A percentile compares a stretch with the other conserved stretches of the same genome.
These are phyloP conservation scores for Porites evermanni DNA, from an alignment of 92 coral and sea anemone species.

Conservation along the genomic window DNA sequence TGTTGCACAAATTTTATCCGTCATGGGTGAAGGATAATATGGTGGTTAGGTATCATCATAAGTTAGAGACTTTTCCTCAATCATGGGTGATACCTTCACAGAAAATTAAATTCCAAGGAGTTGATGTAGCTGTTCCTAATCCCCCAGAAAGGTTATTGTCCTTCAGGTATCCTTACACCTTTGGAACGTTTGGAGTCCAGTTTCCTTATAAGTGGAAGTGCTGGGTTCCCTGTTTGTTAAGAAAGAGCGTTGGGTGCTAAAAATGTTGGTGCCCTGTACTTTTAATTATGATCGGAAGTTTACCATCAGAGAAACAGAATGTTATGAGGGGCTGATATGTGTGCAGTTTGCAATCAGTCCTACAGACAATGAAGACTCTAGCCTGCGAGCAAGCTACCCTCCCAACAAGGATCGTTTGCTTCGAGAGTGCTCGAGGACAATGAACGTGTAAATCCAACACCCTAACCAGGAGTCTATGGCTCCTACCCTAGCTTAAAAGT, in stretches of 20 bases:
- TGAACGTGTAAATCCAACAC: too few relatives aligned
- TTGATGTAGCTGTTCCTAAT: slow-evolving; percentile 73
- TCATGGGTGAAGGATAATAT: slow-evolving; percentile 59
- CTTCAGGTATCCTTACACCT: slow-evolving; percentile 79
- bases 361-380: too few relatives aligned
- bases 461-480: too few relatives aligned
- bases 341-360: too few relatives aligned
- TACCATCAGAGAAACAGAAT: too few relatives aligned
- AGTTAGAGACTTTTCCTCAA: slow-evolving; percentile 65
- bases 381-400: too few relatives aligned
- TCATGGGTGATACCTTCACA: slow-evolving; percentile 76
- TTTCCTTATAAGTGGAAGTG: slow-evolving; percentile 96
- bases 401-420: too few relatives aligned
- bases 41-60: slow-evolving; percentile 55
- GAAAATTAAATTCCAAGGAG: slow-evolving; percentile 70
- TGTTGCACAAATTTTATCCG: slow-evolving; percentile 79
- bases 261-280: too few relatives aligned
- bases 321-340: too few relatives aligned
- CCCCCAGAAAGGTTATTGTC: slow-evolving; percentile 54
- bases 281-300: too few relatives aligned
- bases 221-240: slow-evolving; percentile 82
- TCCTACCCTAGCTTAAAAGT: too few relatives aligned
- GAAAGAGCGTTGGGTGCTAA: slow-evolving; percentile 43
- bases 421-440: too few relatives aligned
- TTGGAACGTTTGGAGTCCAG: slow-evolving; percentile 48